A percentile compares a stretch with the other conserved stretches of the same genome.
Evolutionary conservation across 2,888 invertebrate genomes (phyloP).

Genomic region (Cheilosia scutellata): DNA sequence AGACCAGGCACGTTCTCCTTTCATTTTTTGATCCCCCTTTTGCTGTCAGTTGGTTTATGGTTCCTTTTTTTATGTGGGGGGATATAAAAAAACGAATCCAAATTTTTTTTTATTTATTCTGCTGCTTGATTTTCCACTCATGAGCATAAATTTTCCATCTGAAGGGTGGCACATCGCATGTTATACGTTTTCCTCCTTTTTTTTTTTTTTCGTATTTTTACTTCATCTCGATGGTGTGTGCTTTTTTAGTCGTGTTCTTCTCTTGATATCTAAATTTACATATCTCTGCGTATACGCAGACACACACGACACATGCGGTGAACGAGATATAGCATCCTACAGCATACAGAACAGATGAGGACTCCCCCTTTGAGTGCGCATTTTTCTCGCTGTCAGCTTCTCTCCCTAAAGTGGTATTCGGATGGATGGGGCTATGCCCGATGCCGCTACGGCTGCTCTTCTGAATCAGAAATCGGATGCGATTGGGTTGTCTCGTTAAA

Average conservation of each 20-base stretch:
- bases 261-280: conserved; percentile 76
- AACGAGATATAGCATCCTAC: conserved; percentile 4
- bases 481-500: conserved; percentile 68
- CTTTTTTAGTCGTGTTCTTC: conserved; percentile 12
- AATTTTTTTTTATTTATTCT: conserved; percentile 71
- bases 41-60: conserved; percentile 67
- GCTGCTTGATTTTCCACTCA: conserved; percentile 69
- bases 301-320: conserved; percentile 29
- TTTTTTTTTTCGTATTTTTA: conserved; percentile 42
- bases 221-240: conserved; percentile 24
- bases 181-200: conserved; percentile 48
- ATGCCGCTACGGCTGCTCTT: conserved; percentile 47
- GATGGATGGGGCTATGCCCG: conserved; percentile 32
- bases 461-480: conserved; percentile 66
- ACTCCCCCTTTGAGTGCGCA: conserved; percentile 71
- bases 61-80: conserved; percentile 53
- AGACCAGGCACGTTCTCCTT: conserved; percentile 73
- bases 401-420: conserved; percentile 37
- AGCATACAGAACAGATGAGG: conserved; percentile 47
- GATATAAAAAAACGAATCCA: conserved; percentile 46
- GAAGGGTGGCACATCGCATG: conserved; percentile 68
- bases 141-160: conserved; percentile 74
- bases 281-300: conserved; percentile 52
- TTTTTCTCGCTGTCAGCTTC: conserved; percentile 73
- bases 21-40: conserved; percentile 65